Base-by-base conservation (phyloP, 2,113 vertebrate species). In the Vicugna pacos region DNA sequence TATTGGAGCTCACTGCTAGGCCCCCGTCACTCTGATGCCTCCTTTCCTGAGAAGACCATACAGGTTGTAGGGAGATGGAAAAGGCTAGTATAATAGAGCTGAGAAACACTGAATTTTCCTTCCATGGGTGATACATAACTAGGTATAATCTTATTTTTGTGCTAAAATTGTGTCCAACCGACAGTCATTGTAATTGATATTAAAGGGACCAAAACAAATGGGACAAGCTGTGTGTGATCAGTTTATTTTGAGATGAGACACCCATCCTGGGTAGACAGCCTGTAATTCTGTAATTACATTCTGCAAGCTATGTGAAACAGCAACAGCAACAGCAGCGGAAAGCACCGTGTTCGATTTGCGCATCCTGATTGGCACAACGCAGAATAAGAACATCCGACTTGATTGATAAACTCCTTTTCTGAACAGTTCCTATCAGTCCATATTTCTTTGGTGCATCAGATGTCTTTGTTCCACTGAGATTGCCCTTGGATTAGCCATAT, bases 91-190 rank as follows among this genome's bases (percentile, higher is more conserved):
- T 87, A 87, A 94, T 17, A 95, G 79, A 89, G 22, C 64, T 77
- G 79, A 92, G 35, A 97, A 96, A 87, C 83, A 87, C 8, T 64
- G 52, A 56, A 67, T 94, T 96, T 96, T 92, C 32, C 50, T 92
- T 90, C n/a, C 65, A 76, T 35, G 30, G 30, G 32, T 95, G 58
- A 94, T 94, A 64, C 7, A 92, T 94, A 96, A 77, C 50, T 6
- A 93, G 64, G 75, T 64, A 38, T 56, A 95, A 95, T 93, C 90
- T 82, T 91, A 88, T 96, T 91, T 93, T 81, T 56, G 85, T 91
- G 50, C 77, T 90, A 72, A 92, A 96, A 91, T 69, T 94, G 52
- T 97, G 93, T 83, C 80, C 85, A 93, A 65, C 17, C 20, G 60
- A 65, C 54, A 93, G 50, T 69, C 54, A 89, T 87, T 94, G 24